phyloP scores from a whole-genome alignment of 2,888 invertebrate genomes.

The Rapana venosa region DNA sequence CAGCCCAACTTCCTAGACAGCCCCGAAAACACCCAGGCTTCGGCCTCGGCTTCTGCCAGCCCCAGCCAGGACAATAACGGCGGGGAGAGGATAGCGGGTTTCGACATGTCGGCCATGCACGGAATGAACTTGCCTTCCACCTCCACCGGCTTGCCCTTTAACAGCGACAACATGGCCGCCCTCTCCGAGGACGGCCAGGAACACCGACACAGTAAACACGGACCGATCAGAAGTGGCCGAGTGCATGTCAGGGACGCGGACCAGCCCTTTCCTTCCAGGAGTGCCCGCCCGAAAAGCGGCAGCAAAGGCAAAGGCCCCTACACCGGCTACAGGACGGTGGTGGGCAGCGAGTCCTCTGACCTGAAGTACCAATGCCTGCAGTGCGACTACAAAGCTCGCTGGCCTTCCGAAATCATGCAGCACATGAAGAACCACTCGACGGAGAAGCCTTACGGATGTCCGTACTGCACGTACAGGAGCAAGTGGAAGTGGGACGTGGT shows the following conservation, averaged over 20 bases:
- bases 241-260: constrained; percentile 38
- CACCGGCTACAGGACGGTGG: constrained; percentile 8
- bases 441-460: constrained; percentile 77
- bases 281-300: neutral
- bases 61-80: neutral
- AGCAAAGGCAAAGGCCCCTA: neutral
- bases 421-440: constrained; percentile 79
- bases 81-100: neutral
- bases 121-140: constrained; percentile 1
- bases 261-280: neutral
- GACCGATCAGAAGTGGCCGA: constrained; percentile 56
- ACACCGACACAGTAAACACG: constrained; percentile 49
- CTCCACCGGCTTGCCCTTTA: neutral
- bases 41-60: neutral
- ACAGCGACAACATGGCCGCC: constrained; percentile 15
- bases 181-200: neutral
- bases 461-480: constrained; percentile 76
- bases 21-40: constrained; percentile 19
- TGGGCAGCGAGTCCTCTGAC: constrained; percentile 22
- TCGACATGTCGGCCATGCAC: constrained; percentile 2
- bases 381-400: constrained; percentile 77
- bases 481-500: constrained; percentile 79
- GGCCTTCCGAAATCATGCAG: constrained; percentile 78
- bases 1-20: constrained; percentile 51
- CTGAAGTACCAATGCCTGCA: constrained; percentile 76